phyloP scores from a whole-genome alignment of 2,113 vertebrate species.

The Loxodonta africana region DNA sequence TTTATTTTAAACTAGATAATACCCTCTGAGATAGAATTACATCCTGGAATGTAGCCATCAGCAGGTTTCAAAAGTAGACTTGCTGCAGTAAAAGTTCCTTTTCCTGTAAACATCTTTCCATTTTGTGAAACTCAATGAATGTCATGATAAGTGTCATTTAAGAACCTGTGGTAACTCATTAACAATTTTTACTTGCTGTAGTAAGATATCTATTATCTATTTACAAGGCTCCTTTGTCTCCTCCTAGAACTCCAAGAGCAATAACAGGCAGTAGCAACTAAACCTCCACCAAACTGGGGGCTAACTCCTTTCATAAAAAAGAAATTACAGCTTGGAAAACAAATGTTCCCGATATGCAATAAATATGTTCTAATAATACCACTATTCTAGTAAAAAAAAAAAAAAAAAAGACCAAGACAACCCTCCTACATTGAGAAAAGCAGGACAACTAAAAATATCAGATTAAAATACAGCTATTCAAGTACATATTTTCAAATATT shows the following conservation, averaged over 20 bases:
- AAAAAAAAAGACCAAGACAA: neutral
- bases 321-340: slow-evolving; percentile 35
- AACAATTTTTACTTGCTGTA: slow-evolving; percentile 29
- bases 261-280: neutral
- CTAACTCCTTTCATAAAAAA: slow-evolving; percentile 4
- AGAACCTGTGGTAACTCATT: neutral
- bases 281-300: neutral
- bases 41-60: neutral
- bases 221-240: neutral
- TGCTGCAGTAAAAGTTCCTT: neutral
- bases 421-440: neutral
- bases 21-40: slow-evolving; percentile 18
- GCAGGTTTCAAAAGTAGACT: slow-evolving; percentile 48
- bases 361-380: neutral
- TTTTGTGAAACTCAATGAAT: slow-evolving; percentile 56
- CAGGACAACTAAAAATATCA: slow-evolving; percentile 47
- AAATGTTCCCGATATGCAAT: neutral
- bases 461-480: slow-evolving; percentile 62
- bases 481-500: slow-evolving; percentile 73
- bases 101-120: neutral
- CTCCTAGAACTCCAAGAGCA: neutral
- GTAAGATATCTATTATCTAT: neutral
- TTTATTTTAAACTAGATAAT: slow-evolving; percentile 59
- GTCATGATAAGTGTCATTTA: slow-evolving; percentile 8
- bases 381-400: neutral